Evolutionary conservation across 2,797 vertebrate species (phyloP), one percentile per base, ranked within the genome.

Genomic region (Onychomys leucogaster): DNA sequence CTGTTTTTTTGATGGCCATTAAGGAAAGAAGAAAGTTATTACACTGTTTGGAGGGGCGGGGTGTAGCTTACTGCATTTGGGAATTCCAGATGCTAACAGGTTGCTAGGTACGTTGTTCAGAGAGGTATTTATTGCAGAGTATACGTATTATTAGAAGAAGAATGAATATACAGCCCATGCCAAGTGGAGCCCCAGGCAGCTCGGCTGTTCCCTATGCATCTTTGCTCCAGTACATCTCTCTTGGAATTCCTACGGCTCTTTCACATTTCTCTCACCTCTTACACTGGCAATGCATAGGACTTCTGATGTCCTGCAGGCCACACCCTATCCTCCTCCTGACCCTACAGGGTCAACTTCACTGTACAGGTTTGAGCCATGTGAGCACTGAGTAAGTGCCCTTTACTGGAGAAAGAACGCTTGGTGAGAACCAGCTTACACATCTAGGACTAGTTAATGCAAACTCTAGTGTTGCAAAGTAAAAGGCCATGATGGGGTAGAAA

Each of bases 401-500:
- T 73, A 90, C 76, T 80, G 41, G 59, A 25, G 10, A 96, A 89
- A 25, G 12, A 96, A 87, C 9, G 23, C 49, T 77, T 2, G 8
- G 27, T 67, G 5, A 94, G 0, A 88, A 69, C 71, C 55, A 76
- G n/a, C 34, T 41, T 87, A 37, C 0, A 71, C 11, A 89, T 75
- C 37, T 81, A 65, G 6, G 17, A 69, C 19, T 43, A 43, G 23
- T 90, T 90, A 87, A 87, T 61, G 25, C 3, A 78, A 92, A 94
- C 32, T 89, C 67, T 80, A 43, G 46, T 49, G 81, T 75, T 75
- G n/a, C 43, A 88, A 85, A 95, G 27, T 83, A 76, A 95, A 94
- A 95, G 37, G 37, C 59, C 69, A 89, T 41, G 55, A 77, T 91
- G 4, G 86, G 52, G 4, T 9, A 83, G 34, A 95, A 49, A 81